Evolutionary conservation across 2,888 invertebrate species (phyloP).

Genomic region (Colletes collaris): DNA sequence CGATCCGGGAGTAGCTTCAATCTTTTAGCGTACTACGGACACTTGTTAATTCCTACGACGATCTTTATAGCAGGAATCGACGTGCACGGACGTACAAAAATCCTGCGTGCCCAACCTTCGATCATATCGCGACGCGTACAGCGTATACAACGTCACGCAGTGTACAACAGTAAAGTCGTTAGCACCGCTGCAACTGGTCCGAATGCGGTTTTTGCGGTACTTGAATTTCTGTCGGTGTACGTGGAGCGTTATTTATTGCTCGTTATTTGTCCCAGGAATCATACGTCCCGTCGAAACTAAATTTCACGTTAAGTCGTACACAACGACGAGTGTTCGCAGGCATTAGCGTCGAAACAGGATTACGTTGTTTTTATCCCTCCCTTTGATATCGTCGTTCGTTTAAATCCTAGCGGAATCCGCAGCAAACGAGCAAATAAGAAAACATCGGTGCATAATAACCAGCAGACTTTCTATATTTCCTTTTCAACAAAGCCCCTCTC

Average conservation of each 20-base stretch:
- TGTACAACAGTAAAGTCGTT: constrained; percentile 22
- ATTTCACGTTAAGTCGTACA: constrained; percentile 22
- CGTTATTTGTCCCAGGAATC: constrained; percentile 18
- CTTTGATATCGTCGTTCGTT: not conserved
- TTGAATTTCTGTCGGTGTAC: constrained; percentile 25
- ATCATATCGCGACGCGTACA: constrained; percentile 11
- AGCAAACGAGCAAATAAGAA: not conserved
- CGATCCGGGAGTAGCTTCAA: constrained; percentile 18
- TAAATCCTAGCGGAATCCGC: not conserved
- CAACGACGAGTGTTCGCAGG: constrained; percentile 8
- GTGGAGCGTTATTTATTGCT: constrained; percentile 45
- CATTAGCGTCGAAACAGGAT: constrained; percentile 17
- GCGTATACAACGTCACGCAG: constrained; percentile 9
- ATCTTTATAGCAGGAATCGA: too few relatives aligned
- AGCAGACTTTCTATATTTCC: too few relatives aligned
- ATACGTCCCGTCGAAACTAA: constrained; percentile 29
- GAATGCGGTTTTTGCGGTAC: constrained; percentile 50
- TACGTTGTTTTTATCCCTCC: not conserved
- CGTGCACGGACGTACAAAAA: too few relatives aligned
- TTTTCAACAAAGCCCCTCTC: too few relatives aligned
- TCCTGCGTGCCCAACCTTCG: not conserved
- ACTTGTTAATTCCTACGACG: not conserved
- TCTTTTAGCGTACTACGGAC: not conserved
- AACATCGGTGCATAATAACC: not conserved
- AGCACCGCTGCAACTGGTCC: constrained; percentile 26